Percentiles rank a stretch among this genome's conserved stretches.
Evolutionary conservation across 2,113 vertebrate genomes (phyloP).

Genomic region (Phaethon lepturus): DNA sequence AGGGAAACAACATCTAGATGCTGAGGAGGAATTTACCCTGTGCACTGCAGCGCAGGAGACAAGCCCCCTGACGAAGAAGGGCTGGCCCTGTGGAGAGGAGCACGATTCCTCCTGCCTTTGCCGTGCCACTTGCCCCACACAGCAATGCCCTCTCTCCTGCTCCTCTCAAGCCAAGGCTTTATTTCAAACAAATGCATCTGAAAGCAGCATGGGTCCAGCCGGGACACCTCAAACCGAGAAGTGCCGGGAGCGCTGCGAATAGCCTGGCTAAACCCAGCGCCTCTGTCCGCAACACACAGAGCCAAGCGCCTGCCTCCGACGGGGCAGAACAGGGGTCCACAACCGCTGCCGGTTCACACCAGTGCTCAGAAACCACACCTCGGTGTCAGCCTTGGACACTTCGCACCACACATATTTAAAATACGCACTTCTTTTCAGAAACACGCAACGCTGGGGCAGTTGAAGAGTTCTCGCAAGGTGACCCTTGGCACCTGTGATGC

Average conservation of each 20-base stretch:
- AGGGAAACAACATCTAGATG: background rate
- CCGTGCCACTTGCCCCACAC: background rate
- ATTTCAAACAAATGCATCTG: background rate
- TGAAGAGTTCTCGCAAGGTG: background rate
- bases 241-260: background rate
- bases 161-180: background rate
- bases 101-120: background rate
- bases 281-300: accelerated
- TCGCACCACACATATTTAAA: background rate
- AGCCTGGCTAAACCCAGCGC: background rate
- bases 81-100: background rate
- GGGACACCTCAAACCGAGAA: background rate
- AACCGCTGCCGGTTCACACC: accelerated
- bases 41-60: accelerated
- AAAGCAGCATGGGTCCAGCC: background rate
- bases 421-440: background rate
- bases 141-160: too few relatives aligned
- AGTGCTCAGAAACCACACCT: accelerated
- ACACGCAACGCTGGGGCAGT: background rate
- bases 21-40: background rate
- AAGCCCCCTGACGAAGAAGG: background rate
- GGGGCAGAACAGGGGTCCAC: accelerated
- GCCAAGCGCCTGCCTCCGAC: background rate
- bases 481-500: too few relatives aligned
- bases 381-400: accelerated